A percentile compares a stretch with the other conserved stretches of the same genome.
Conservation (phyloP, 2,888 invertebrate genomes). For the Ligdia adustata region DNA sequence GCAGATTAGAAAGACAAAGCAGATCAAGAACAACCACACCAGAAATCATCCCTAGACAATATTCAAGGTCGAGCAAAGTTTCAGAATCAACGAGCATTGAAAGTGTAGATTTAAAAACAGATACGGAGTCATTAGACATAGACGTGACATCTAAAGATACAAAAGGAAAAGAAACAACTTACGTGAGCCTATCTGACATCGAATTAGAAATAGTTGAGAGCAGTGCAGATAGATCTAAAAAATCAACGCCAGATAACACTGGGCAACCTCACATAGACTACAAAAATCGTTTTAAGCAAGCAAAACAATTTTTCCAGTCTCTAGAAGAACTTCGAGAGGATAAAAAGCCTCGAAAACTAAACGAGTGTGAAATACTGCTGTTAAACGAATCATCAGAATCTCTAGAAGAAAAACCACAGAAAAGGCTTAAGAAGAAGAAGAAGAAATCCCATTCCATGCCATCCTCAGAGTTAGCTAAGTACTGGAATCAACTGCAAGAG, state of each 20-base stretch:
- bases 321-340: conserved; percentile 68
- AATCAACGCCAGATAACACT: conserved; percentile 53
- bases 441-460: conserved; percentile 72
- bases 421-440: conserved; percentile 62
- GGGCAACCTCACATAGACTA: conserved; percentile 61
- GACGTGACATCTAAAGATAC: conserved; percentile 39
- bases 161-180: conserved; percentile 56
- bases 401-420: conserved; percentile 56
- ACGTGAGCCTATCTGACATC: conserved; percentile 70
- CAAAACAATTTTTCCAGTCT: conserved; percentile 78
- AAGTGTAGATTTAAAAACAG: conserved; percentile 46
- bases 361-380: conserved; percentile 69
- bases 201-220: conserved; percentile 74
- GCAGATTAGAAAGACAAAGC: conserved; percentile 18
- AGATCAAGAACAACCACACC: conserved; percentile 11
- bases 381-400: conserved; percentile 66
- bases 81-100: conserved; percentile 46
- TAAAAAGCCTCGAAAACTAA: conserved; percentile 61
- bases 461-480: conserved; percentile 72
- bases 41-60: conserved; percentile 35
- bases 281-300: conserved; percentile 75
- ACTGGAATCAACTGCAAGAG: conserved; percentile 66
- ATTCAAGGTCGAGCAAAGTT: conserved; percentile 41
- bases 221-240: conserved; percentile 50
- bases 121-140: conserved; percentile 49